Evolutionary conservation across 1,140 invertebrate species (phyloP), one percentile per base, ranked within the genome.

Genomic region (Epicauta chinensis): DNA sequence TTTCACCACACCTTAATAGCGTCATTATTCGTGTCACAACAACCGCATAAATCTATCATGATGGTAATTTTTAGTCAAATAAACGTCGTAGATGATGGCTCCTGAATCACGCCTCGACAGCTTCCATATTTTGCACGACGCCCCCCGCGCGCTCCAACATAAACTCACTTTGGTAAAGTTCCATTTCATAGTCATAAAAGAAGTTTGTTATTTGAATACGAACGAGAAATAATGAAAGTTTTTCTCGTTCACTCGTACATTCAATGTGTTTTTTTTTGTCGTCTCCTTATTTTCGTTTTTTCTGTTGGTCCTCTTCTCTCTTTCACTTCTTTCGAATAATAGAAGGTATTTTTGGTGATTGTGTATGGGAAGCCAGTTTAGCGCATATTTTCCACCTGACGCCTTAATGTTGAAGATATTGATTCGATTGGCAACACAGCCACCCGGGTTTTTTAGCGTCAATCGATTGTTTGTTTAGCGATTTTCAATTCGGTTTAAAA

Each of bases 141-240:
- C n/a, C n/a, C n/a, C n/a, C n/a, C n/a, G n/a, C n/a, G n/a, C 23
- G 23, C 23, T 23, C 7, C 7, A 5, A 44, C 40, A 51, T 56
- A 35, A 56, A 59, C 35, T 34, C 12, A n/a, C n/a, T n/a, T 53
- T 47, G 31, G 35, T 42, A 52, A 58, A 54, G 53, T 52, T 41
- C 55, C 43, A 50, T 50, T 45, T 52, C 51, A 34, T 23, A 56
- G 58, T 53, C 51, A 61, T 61, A 61, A 64, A 64, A 62, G 60
- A 60, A 60, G 56, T 56, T 60, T 52, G 58, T 58, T 64, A 64
- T 64, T 62, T 61, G 60, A 64, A 64, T 64, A 59, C 60, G 58
- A 60, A 58, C 52, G 56, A 51, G 56, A 58, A 64, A 62, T 62
- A 64, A 64, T 64, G 62, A 61, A 63, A 60, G 61, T 61, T 63